Percentiles rank a stretch among this genome's conserved stretches.
These are phyloP conservation scores for Lytechinus pictus DNA, from an alignment of 35 echinoderm and acorn worm genomes.

Conservation along the genomic window DNA sequence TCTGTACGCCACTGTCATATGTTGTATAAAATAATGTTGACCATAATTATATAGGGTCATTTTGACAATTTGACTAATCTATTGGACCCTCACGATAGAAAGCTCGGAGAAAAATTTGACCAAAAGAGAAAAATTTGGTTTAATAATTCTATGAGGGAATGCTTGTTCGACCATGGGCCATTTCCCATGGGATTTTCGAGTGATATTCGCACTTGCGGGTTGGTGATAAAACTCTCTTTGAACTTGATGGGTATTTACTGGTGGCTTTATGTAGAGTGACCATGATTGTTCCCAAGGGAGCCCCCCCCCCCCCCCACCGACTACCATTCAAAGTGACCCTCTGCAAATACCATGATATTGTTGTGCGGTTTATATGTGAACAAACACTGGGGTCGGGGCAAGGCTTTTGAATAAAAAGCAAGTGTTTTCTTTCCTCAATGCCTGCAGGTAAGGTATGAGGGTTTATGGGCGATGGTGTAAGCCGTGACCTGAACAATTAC, in stretches of 20 bases:
- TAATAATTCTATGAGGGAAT: background rate
- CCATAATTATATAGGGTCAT: no score
- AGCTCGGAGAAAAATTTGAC: no score
- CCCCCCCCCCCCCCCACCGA: background rate
- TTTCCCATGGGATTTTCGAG: background rate
- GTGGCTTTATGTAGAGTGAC: background rate
- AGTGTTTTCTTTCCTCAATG: background rate
- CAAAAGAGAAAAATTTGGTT: no score
- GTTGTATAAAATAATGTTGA: no score
- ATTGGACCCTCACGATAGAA: no score
- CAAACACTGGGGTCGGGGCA: background rate
- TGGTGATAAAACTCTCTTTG: background rate
- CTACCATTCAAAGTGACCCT: background rate
- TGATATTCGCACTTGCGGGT: background rate
- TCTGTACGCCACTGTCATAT: no score
- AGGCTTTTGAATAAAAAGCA: background rate
- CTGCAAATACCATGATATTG: constrained; percentile 12
- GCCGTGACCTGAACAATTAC: constrained; percentile 9
- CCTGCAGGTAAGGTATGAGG: background rate
- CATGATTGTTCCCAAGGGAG: background rate
- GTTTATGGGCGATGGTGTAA: background rate
- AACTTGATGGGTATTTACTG: background rate
- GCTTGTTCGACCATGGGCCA: background rate
- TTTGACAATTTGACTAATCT: no score
- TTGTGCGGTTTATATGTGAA: background rate